These are phyloP conservation scores for Gymnodraco acuticeps DNA, from an alignment of 2,797 vertebrate genomes.

Conservation along the genomic window DNA sequence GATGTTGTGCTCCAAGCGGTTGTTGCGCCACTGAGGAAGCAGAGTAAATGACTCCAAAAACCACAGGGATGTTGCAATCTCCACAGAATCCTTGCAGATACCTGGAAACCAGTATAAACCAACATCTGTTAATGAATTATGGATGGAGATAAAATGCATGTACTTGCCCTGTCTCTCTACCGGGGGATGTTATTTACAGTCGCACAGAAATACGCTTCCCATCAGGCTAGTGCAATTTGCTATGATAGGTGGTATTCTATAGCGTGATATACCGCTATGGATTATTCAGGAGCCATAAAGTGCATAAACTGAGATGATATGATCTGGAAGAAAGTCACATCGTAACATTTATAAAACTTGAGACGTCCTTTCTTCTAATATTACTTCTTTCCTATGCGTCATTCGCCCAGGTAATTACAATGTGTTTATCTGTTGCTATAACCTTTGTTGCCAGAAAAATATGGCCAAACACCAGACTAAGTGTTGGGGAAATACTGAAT, in stretches of 20 bases:
- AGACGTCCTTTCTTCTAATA: conserved; percentile 21
- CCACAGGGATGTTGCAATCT: conserved; percentile 62
- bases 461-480: conserved; percentile 33
- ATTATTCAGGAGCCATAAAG: conserved; percentile 45
- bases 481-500: too few species aligned
- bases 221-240: conserved; percentile 47
- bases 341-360: conserved; percentile 31
- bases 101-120: conserved; percentile 72
- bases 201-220: conserved; percentile 56
- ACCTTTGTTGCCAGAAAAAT: conserved; percentile 63
- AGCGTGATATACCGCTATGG: conserved; percentile 47
- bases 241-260: conserved; percentile 39
- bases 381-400: conserved; percentile 32
- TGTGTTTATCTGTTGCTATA: conserved; percentile 66
- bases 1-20: conserved; percentile 30
- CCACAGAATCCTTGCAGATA: conserved; percentile 63
- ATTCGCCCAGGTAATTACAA: conserved; percentile 68
- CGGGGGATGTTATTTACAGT: conserved; percentile 70
- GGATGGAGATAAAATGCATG: conserved; percentile 71
- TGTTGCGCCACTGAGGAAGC: conserved; percentile 34
- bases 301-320: conserved; percentile 38
- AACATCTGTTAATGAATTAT: conserved; percentile 80
- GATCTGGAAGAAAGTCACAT: conserved; percentile 7
- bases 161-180: conserved; percentile 52
- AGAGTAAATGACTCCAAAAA: conserved; percentile 68